Base-by-base conservation (phyloP, 2,888 invertebrate species). In the Temnothorax unifasciatus region DNA sequence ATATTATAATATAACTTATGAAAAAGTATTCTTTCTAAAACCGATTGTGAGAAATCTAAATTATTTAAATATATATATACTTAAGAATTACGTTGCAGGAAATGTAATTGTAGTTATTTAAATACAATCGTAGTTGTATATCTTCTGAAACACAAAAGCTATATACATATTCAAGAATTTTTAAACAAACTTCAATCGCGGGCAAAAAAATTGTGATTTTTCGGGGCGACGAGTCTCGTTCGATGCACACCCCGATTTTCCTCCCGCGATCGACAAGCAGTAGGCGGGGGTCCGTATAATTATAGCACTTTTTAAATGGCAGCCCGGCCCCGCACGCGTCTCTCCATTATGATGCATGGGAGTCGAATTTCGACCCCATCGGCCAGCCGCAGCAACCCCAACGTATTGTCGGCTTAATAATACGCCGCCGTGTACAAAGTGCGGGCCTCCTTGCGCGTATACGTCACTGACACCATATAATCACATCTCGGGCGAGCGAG, bases 301-400 rank as follows among this genome's bases (percentile, higher is more conserved):
- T 94, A 93, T 92, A 92, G 92, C 89, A 91, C 90, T 93, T 92
- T 93, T 94, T 92, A 92, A 94, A 86, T 86, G 90, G 90, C 91
- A 91, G 92, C 86, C 86, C 89, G 89, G 89, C 88, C 90, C 92
- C 89, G 92, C 93, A 93, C 93, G 94, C 92, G 93, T 92, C 91
- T 91, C 91, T 88, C 93, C 92, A 93, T 94, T 93, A 93, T 93
- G 91, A 93, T 93, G 93, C 92, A 93, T 92, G 93, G 93, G 95
- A 94, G 93, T 94, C 93, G 93, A 93, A 94, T 95, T 94, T 93
- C 94, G 93, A 94, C 93, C 94, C 94, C 93, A 92, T 90, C 87
- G 92, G 92, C 91, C 91, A 91, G 93, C 94, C 94, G 88, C 94
- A 93, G 85, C 87, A 86, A 91, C 92, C 92, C 91, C 90, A 87